Evolutionary conservation across 2,888 invertebrate genomes (phyloP), one percentile per base, ranked within the genome.

Genomic region (Patella ulyssiponensis): DNA sequence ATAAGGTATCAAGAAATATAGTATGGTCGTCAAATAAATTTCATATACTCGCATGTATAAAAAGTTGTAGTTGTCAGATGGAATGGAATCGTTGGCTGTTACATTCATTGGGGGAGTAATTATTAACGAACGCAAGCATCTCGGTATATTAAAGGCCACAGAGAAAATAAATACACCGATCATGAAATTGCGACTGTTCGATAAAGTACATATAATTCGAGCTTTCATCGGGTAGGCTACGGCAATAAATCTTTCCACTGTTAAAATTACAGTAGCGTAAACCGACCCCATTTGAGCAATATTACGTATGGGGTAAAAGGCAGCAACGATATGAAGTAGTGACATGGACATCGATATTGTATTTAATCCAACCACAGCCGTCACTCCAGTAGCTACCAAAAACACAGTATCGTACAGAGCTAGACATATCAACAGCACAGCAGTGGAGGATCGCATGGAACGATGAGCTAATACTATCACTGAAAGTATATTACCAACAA

Each of bases 1-100:
- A 73, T 83, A 81, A 53, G 83, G 83, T 70, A 83, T 44, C 71
- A 83, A 74, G 79, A 80, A 83, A 74, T 81, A 80, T 74, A 83
- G 77, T 14, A 80, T 73, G 52, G 76, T 71, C 20, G 78, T 81
- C 51, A 81, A 75, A 78, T 83, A 83, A 20, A 77, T 56, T 75
- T 79, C 78, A 76, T 83, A 83, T 20, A 83, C 77, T 2, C 27
- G 14, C 17, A 54, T 52, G 74, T 81, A 83, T 14, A 79, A 15
- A 75, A 72, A 79, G 14, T 23, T 17, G 44, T 77, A 77, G 53
- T 23, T 64, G 23, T 64, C 64, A 64, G 23, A 23, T 64, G 64
- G 64, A 64, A 64, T 64, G 64, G 72, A 78, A n/a, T 27, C 74
- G 70, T 44, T 44, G 44, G 20, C 23, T 72, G 71, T 44, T 71